phyloP scores from a whole-genome alignment of 64 coral and sea anemone genomes.

The Porites lutea region DNA sequence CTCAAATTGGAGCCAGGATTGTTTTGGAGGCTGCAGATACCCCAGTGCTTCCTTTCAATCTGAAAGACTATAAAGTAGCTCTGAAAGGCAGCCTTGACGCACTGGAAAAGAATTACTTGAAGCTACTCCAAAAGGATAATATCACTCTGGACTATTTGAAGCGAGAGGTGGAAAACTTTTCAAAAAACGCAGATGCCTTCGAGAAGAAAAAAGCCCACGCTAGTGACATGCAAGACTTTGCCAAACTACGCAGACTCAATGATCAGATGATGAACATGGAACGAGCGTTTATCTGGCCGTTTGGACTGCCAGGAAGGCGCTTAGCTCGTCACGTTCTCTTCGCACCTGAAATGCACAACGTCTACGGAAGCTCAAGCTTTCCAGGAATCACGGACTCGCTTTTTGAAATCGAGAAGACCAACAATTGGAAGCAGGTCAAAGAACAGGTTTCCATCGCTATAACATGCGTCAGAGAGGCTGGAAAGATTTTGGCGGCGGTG shows the following conservation, averaged over 20 bases:
- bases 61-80: slow-evolving; percentile 47
- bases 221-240: slow-evolving; percentile 41
- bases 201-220: slow-evolving; percentile 47
- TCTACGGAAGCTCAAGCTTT: slow-evolving; percentile 77
- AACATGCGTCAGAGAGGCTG: slow-evolving; percentile 60
- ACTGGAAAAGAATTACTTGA: slow-evolving; percentile 54
- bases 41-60: slow-evolving; percentile 77
- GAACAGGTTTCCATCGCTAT: slow-evolving; percentile 77
- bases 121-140: slow-evolving; percentile 58
- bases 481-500: slow-evolving; percentile 51
- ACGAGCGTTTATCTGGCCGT: slow-evolving; percentile 78
- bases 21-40: slow-evolving; percentile 66
- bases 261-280: slow-evolving; percentile 89
- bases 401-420: slow-evolving; percentile 77
- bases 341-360: slow-evolving; percentile 72
- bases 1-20: slow-evolving; percentile 64
- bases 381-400: slow-evolving; percentile 86
- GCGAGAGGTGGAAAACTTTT: slow-evolving; percentile 54
- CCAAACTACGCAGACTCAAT: slow-evolving; percentile 78
- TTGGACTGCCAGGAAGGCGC: slow-evolving; percentile 71
- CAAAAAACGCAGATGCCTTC: slow-evolving; percentile 44
- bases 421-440: slow-evolving; percentile 79
- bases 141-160: slow-evolving; percentile 71
- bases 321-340: slow-evolving; percentile 82
- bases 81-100: slow-evolving; percentile 35